Base-by-base conservation (phyloP, 1,140 invertebrate species). In the Papilio dardanus region DNA sequence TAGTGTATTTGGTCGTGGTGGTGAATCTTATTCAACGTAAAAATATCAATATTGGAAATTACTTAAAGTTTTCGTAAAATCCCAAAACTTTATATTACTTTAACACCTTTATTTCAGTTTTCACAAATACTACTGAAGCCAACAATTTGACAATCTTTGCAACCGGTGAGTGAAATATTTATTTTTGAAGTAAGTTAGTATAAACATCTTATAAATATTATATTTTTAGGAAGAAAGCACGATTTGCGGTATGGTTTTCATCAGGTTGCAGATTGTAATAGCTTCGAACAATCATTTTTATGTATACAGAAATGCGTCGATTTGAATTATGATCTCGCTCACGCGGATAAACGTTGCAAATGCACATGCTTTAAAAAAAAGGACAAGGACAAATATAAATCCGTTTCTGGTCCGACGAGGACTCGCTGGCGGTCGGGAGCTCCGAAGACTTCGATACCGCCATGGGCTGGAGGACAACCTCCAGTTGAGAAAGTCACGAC, bases 261-360 rank as follows among this genome's bases (percentile, higher is more conserved):
- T 30, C 74, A 77, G 71, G 87, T 83, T 6, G 50, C 79, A 0
- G 82, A 85, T 21, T 92, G 91, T 78, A 21, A 73, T 28, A 71
- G 82, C 71, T 91, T 86, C 67, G 77, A 89, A 77, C 84, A 84
- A 79, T 81, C 88, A 1, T 92, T 79, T 75, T n/a, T 88, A 28
- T 92, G 91, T 71, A 76, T 92, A 67, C 82, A 82, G 71, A 89
- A 88, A 81, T 92, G 91, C 74, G 54, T 87, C 71, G 85, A 88
- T 67, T 76, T 83, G 16, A 76, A 80, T 14, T 92, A 80, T 28
- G 84, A 92, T 66, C 73, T 89, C 3, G 91, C 91, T 8, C 46
- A 81, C 42, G 77, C 89, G 24, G 85, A 92, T 74, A 86, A 86
- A 82, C 62, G 88, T 31, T 92, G 91, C 67, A 79, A 81, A 46